Percentiles rank a stretch among this genome's conserved stretches.
Conservation (phyloP, 2,888 invertebrate genomes). For the Sialis lutaria region DNA sequence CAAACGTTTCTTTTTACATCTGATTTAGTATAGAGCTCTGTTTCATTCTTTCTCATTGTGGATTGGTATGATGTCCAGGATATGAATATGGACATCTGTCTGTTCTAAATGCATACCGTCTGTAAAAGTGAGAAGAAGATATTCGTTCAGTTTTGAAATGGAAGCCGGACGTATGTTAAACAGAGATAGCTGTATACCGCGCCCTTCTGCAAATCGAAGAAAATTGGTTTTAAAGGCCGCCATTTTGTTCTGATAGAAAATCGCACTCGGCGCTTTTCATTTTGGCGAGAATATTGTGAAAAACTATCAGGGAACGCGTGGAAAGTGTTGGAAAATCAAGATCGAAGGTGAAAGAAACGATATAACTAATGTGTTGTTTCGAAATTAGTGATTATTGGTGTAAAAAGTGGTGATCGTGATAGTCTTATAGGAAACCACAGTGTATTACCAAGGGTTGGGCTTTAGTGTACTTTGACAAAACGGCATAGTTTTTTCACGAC, state of each 20-base stretch:
- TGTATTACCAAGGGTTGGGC: conserved; percentile 2
- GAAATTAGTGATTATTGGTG: neutral
- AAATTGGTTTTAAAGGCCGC: conserved; percentile 1
- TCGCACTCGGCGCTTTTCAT: neutral
- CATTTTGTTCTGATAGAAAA: conserved; percentile 2
- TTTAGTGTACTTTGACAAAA: conserved; percentile 1
- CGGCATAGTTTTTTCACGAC: conserved; percentile 3
- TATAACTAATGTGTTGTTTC: neutral
- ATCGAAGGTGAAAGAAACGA: neutral
- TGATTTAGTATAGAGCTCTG: no score
- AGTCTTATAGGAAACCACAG: neutral
- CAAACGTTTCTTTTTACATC: no score
- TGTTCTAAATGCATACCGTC: neutral
- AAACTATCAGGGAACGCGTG: neutral
- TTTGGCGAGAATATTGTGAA: neutral
- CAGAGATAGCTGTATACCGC: conserved; percentile 2
- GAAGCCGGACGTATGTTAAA: neutral
- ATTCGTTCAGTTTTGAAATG: neutral
- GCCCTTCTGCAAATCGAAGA: conserved; percentile 3
- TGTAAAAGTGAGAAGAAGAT: neutral
- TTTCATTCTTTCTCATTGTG: no score
- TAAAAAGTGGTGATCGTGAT: conserved; percentile 1
- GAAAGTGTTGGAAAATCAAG: neutral
- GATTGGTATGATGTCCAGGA: neutral
- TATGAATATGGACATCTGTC: neutral